Conservation (phyloP, 2,888 invertebrate species). For the Furcula furcula region DNA sequence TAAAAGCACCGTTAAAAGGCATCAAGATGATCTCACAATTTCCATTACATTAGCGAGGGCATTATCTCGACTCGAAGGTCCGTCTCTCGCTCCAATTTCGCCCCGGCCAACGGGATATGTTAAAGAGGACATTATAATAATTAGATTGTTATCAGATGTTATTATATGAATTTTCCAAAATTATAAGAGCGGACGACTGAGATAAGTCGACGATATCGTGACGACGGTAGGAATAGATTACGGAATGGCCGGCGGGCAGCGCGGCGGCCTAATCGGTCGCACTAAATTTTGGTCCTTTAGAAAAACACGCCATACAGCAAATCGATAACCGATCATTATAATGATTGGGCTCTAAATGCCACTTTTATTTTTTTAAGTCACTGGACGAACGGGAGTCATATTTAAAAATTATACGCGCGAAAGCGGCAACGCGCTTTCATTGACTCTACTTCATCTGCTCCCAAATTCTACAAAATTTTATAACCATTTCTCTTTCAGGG, state of each 20-base stretch:
- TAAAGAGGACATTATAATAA: constrained; percentile 81
- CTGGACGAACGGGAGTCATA: constrained; percentile 73
- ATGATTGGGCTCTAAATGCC: constrained; percentile 75
- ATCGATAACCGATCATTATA: constrained; percentile 80
- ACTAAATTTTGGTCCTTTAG: constrained; percentile 73
- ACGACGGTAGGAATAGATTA: constrained; percentile 76
- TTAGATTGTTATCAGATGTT: constrained; percentile 80
- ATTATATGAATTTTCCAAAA: constrained; percentile 79
- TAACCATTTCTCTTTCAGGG: too few species aligned
- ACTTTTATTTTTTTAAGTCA: constrained; percentile 62
- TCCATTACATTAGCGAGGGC: constrained; percentile 70
- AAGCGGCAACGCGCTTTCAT: constrained; percentile 16
- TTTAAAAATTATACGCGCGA: constrained; percentile 50
- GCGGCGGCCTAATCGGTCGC: constrained; percentile 63
- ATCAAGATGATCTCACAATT: constrained; percentile 73
- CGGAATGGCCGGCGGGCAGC: constrained; percentile 59
- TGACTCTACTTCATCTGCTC: constrained; percentile 21
- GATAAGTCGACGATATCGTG: constrained; percentile 76
- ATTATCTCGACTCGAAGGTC: constrained; percentile 64
- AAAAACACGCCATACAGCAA: constrained; percentile 72
- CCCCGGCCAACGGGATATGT: constrained; percentile 71
- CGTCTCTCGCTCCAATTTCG: constrained; percentile 67
- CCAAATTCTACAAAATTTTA: too few species aligned
- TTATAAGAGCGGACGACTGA: constrained; percentile 71
- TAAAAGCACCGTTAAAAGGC: constrained; percentile 69